A percentile compares a stretch with the other conserved stretches of the same genome.
These are phyloP conservation scores for Phodopus roborovskii DNA, from an alignment of 2,113 vertebrate species.

Conservation along the genomic window DNA sequence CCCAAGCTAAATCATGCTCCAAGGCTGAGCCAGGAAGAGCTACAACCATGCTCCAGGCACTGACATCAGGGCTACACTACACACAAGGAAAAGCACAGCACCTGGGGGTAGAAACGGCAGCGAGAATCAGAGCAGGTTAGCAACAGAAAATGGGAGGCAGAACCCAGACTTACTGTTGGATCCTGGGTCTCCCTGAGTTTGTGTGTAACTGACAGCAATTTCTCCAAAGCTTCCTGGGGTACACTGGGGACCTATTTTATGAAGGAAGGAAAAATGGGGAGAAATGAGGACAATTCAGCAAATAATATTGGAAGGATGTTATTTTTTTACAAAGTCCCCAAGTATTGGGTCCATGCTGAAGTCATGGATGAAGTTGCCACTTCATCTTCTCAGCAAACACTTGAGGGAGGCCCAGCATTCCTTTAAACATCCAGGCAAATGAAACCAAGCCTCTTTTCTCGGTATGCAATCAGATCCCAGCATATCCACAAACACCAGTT, in stretches of 20 bases:
- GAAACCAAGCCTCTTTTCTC: slow-evolving; percentile 18
- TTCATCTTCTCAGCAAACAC: slow-evolving; percentile 18
- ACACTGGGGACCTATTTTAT: slow-evolving; percentile 89
- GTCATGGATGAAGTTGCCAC: neutral
- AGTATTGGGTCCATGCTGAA: neutral
- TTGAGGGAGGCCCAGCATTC: neutral
- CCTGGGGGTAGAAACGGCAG: neutral
- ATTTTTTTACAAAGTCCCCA: slow-evolving; percentile 36
- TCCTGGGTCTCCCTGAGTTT: slow-evolving; percentile 93
- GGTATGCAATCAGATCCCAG: neutral
- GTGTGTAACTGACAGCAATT: slow-evolving; percentile 93
- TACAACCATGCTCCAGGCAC: slow-evolving; percentile 20
- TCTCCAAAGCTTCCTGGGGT: slow-evolving; percentile 90
- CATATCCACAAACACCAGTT: neutral
- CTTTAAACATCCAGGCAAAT: neutral
- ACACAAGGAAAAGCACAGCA: neutral
- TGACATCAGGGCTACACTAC: neutral
- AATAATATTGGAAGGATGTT: slow-evolving; percentile 28
- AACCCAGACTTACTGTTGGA: slow-evolving; percentile 88
- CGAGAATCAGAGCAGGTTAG: slow-evolving; percentile 6
- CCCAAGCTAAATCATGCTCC: neutral
- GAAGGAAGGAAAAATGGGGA: slow-evolving; percentile 57
- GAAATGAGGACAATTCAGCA: slow-evolving; percentile 47
- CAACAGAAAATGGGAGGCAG: slow-evolving; percentile 32
- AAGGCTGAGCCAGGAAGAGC: neutral